A percentile compares a stretch with the other conserved stretches of the same genome.
Conservation (phyloP, 2,797 vertebrate species). For the Dendrocincla fuliginosa region DNA sequence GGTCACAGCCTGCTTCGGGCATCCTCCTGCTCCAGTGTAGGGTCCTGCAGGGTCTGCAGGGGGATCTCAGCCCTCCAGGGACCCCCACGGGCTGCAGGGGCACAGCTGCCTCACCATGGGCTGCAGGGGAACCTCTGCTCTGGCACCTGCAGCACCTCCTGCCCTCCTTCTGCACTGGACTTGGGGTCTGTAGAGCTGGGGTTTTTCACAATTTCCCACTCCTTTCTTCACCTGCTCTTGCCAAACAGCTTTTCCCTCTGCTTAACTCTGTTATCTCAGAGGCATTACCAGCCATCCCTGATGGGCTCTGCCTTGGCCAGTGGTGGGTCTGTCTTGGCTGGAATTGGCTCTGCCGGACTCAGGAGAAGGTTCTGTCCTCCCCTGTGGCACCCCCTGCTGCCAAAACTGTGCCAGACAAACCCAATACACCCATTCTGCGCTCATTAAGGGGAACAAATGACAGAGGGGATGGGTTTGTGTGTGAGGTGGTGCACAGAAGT, state of each 20-base stretch:
- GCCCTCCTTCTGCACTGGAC: neutral
- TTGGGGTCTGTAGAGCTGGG: neutral
- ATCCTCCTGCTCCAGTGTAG: neutral
- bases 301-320: fast-evolving
- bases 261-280: neutral
- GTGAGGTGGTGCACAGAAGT: neutral
- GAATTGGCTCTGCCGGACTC: fast-evolving
- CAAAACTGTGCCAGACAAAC: neutral
- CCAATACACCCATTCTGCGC: neutral
- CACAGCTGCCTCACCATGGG: neutral
- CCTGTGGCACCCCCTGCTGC: neutral
- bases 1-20: neutral
- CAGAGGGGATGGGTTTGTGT: neutral
- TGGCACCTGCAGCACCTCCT: neutral
- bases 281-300: fast-evolving
- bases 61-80: neutral
- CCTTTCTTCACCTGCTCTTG: neutral
- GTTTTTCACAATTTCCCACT: neutral
- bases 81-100: neutral
- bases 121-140: neutral
- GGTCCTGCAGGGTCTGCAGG: neutral
- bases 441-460: neutral
- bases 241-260: neutral
- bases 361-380: neutral
- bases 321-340: fast-evolving